Conservation (phyloP, 2,113 vertebrate genomes). For the Argyrosomus japonicus region DNA sequence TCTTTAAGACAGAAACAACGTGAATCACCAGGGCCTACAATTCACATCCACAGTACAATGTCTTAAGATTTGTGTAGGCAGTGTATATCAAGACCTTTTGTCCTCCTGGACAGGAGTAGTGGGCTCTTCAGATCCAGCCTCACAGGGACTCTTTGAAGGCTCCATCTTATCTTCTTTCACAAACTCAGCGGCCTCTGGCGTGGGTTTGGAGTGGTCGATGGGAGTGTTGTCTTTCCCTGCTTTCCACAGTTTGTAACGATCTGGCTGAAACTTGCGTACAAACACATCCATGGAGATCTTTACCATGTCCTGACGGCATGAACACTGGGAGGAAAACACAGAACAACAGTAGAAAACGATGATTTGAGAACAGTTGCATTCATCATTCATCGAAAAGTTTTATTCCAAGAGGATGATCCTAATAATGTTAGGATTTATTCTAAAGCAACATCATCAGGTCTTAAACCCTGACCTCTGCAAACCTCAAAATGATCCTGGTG, state of each 20-base stretch:
- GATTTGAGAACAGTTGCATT: background rate
- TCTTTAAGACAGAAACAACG: background rate
- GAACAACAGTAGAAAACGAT: background rate
- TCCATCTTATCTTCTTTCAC: conserved; percentile 73
- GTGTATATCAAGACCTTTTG: conserved; percentile 46
- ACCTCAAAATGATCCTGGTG: background rate
- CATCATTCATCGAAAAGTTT: no score
- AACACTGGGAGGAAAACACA: conserved; percentile 85
- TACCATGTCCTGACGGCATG: conserved; percentile 97
- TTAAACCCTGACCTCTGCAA: background rate
- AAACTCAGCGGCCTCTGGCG: conserved; percentile 90
- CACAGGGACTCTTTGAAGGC: background rate
- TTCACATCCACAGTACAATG: background rate
- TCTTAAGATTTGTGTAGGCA: background rate
- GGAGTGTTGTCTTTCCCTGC: conserved; percentile 90
- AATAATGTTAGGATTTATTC: no score
- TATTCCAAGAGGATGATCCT: no score
- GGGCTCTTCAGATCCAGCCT: conserved; percentile 27
- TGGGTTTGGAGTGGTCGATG: conserved; percentile 93
- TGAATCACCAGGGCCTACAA: background rate
- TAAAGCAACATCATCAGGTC: background rate
- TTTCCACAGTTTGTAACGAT: conserved; percentile 97
- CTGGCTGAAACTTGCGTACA: conserved; percentile 95
- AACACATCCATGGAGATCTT: conserved; percentile 99
- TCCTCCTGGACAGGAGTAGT: conserved; percentile 26